Evolutionary conservation across 2,888 invertebrate species (phyloP).

Genomic region (Antheraea yamamai): DNA sequence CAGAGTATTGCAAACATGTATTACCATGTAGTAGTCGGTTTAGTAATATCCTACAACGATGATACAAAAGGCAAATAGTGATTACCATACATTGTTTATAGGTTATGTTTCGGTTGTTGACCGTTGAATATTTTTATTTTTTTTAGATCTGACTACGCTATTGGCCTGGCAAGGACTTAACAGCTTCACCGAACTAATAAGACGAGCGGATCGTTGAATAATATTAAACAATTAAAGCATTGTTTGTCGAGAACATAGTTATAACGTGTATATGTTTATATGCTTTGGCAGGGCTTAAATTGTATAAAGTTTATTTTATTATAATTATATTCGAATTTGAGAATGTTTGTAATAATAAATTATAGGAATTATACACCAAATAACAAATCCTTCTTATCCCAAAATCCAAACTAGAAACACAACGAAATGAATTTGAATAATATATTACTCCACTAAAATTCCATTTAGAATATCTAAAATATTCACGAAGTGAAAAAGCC

Average conservation of each 20-base stretch:
- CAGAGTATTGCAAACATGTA: no score
- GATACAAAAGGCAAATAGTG: no score
- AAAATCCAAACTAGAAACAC: not conserved
- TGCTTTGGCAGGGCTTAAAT: not conserved
- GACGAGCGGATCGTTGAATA: no score
- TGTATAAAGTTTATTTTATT: not conserved
- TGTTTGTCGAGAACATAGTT: not conserved
- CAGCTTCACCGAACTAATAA: no score
- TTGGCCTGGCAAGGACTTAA: no score
- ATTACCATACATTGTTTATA: no score
- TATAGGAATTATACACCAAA: no score
- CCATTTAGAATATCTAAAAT: slow-evolving; percentile 4
- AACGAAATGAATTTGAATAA: not conserved
- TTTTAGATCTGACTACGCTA: no score
- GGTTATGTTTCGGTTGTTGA: not conserved
- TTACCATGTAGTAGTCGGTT: no score
- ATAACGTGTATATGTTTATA: not conserved
- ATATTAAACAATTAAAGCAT: not conserved
- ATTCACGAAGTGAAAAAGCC: not conserved
- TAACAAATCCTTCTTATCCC: not conserved
- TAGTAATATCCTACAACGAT: no score
- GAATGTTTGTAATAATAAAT: no score
- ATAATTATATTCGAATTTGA: not conserved
- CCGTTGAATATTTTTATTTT: no score
- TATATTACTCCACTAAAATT: not conserved